phyloP scores from a whole-genome alignment of 1,140 invertebrate species.

The Steinernema feltiae region DNA sequence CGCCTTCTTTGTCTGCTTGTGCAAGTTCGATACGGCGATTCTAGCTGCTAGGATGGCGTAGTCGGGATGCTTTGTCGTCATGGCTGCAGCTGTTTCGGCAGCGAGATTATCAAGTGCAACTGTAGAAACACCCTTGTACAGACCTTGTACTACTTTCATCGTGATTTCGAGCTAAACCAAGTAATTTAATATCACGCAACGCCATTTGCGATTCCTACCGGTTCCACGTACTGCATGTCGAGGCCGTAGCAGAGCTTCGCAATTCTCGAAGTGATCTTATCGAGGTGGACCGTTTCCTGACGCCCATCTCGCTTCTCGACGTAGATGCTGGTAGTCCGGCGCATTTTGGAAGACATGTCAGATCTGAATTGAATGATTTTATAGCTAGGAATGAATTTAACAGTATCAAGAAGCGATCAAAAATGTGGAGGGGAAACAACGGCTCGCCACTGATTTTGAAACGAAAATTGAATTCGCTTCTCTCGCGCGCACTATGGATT shows the following conservation, averaged over 20 bases:
- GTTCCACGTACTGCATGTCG: slow-evolving; percentile 90
- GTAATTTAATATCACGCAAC: neutral
- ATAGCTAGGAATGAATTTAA: no score
- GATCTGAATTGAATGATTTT: neutral
- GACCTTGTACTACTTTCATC: slow-evolving; percentile 73
- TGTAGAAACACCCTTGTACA: slow-evolving; percentile 92
- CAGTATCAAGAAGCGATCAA: no score
- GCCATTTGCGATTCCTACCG: slow-evolving; percentile 66
- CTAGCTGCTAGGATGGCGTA: slow-evolving; percentile 90
- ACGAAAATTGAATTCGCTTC: no score
- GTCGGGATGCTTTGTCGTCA: slow-evolving; percentile 92
- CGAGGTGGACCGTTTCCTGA: slow-evolving; percentile 86
- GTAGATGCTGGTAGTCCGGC: slow-evolving; percentile 55
- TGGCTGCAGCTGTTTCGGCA: slow-evolving; percentile 87
- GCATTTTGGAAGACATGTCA: slow-evolving; percentile 21
- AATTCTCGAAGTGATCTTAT: slow-evolving; percentile 93
- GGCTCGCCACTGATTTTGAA: neutral
- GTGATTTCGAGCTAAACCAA: slow-evolving; percentile 60
- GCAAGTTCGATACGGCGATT: slow-evolving; percentile 90
- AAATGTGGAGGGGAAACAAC: neutral
- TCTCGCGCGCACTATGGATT: neutral
- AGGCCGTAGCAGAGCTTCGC: slow-evolving; percentile 89
- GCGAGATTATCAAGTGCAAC: slow-evolving; percentile 92
- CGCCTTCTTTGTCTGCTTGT: slow-evolving; percentile 70
- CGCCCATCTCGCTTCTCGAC: slow-evolving; percentile 69